Evolutionary conservation across 2,797 vertebrate species (phyloP).

Genomic region (Neostethus bicornis): DNA sequence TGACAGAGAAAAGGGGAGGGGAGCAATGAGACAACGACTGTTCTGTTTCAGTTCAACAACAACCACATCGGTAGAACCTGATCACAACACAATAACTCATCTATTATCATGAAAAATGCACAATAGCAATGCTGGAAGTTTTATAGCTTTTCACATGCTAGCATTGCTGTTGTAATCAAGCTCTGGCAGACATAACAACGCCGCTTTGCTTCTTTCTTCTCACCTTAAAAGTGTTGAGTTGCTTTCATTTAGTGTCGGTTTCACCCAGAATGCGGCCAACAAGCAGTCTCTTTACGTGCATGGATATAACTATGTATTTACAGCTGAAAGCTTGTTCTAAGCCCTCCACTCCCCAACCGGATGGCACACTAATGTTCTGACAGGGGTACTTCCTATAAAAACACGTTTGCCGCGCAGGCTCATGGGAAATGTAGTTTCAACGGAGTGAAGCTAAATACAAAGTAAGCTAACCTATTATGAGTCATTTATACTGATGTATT

Average conservation of each 20-base stretch:
- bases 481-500: background rate
- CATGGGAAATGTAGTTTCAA: conserved; percentile 69
- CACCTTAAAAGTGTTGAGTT: conserved; percentile 53
- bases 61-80: conserved; percentile 36
- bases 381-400: conserved; percentile 76
- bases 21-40: conserved; percentile 54
- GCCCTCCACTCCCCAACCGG: conserved; percentile 69
- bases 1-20: conserved; percentile 49
- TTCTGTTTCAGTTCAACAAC: conserved; percentile 52
- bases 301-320: conserved; percentile 16
- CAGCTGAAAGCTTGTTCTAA: conserved; percentile 33
- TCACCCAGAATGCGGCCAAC: background rate
- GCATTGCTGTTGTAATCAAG: conserved; percentile 43
- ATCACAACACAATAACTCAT: background rate
- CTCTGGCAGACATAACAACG: conserved; percentile 38
- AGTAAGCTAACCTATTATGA: background rate
- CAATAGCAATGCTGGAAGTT: conserved; percentile 23
- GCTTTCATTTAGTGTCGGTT: conserved; percentile 42
- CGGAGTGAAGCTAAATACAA: background rate
- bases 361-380: conserved; percentile 58
- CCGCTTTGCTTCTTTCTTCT: conserved; percentile 23
- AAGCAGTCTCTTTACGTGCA: conserved; percentile 23
- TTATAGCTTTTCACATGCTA: conserved; percentile 38
- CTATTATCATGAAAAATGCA: conserved; percentile 28
- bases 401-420: conserved; percentile 35